Conservation (phyloP, 2,797 vertebrate species). For the Emydoidea blandingii region DNA sequence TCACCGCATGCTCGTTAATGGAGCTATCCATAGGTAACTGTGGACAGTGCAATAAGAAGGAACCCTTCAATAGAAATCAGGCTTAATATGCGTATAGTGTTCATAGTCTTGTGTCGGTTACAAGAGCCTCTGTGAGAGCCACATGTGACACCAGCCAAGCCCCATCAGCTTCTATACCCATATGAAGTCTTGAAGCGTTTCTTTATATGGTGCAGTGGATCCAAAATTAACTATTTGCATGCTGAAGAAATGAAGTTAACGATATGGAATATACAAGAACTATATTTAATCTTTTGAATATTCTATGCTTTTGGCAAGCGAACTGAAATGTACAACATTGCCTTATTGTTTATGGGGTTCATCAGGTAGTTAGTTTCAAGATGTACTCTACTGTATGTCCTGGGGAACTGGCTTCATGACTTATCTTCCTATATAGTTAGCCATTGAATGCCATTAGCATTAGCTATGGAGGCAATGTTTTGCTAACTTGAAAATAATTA, state of each 20-base stretch:
- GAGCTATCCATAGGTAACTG: not conserved
- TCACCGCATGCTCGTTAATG: not conserved
- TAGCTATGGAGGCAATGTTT: constrained; percentile 49
- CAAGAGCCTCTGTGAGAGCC: not conserved
- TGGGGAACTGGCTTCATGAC: not conserved
- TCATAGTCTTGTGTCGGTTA: not conserved
- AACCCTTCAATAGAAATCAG: not conserved
- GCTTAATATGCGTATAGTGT: not conserved
- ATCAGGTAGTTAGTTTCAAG: constrained; percentile 23
- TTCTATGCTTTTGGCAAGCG: not conserved
- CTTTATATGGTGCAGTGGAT: not conserved
- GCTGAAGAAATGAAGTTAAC: not conserved
- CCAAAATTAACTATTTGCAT: not conserved
- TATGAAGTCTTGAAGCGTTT: not conserved
- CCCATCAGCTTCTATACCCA: not conserved
- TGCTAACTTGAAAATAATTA: constrained; percentile 56
- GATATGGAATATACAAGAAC: not conserved
- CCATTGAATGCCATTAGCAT: constrained; percentile 26
- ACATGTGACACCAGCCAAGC: not conserved
- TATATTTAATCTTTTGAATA: not conserved
- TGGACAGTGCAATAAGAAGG: not conserved
- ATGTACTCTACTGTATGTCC: not conserved
- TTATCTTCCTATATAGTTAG: constrained; percentile 17
- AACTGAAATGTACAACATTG: not conserved
- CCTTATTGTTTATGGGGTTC: constrained; percentile 2